phyloP scores from a whole-genome alignment of 2,888 invertebrate genomes.

The Muschampia plurimacula region DNA sequence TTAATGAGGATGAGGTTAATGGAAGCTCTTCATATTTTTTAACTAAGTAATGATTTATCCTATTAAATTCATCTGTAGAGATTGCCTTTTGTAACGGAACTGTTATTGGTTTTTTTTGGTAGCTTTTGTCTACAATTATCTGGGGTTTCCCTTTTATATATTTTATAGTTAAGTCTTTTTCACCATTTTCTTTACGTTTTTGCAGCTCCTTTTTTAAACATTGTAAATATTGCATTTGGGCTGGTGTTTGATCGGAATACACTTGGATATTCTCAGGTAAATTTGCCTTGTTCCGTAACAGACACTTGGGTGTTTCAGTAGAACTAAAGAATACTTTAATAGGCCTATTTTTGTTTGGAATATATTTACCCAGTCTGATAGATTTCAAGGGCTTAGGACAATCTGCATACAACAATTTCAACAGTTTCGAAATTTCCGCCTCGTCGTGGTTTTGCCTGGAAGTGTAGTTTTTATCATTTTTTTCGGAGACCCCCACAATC shows the following conservation, averaged over 20 bases:
- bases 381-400: neutral
- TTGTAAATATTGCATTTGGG: conserved; percentile 35
- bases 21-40: conserved; percentile 45
- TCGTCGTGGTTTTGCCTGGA: conserved; percentile 22
- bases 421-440: conserved; percentile 13
- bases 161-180: conserved; percentile 36
- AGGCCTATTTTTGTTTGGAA: neutral
- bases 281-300: conserved; percentile 10
- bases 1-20: conserved; percentile 36
- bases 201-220: conserved; percentile 37
- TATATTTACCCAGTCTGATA: conserved; percentile 6
- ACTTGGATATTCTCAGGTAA: conserved; percentile 32
- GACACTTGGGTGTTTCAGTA: conserved; percentile 2
- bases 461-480: conserved; percentile 35
- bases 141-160: conserved; percentile 35
- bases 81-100: neutral
- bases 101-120: neutral
- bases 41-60: conserved; percentile 38
- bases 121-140: neutral
- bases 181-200: conserved; percentile 27
- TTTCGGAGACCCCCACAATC: conserved; percentile 36
- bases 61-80: conserved; percentile 15
- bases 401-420: neutral
- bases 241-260: conserved; percentile 41
- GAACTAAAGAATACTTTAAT: conserved; percentile 2